These are phyloP conservation scores for Drosophila pegasa DNA, from an alignment of 2,888 invertebrate genomes.

Conservation along the genomic window DNA sequence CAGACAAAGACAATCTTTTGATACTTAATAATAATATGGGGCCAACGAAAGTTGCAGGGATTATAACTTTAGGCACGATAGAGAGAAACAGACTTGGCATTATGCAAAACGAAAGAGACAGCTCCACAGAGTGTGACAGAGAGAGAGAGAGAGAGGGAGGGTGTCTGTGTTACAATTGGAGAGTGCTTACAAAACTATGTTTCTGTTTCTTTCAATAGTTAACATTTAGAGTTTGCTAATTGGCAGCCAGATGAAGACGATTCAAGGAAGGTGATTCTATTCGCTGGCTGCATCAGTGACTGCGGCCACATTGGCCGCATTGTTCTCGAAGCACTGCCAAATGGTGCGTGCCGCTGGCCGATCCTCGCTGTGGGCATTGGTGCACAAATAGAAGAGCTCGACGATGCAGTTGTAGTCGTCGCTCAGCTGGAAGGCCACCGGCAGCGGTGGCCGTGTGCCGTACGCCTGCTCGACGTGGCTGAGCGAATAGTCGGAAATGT, in stretches of 20 bases:
- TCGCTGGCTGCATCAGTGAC: conserved; percentile 21
- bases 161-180: not conserved
- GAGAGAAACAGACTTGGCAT: not conserved
- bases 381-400: conserved; percentile 90
- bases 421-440: conserved; percentile 87
- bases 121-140: not conserved
- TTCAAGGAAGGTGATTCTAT: conserved; percentile 1
- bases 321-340: conserved; percentile 67
- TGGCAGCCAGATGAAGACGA: not conserved
- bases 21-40: too few relatives aligned
- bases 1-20: too few relatives aligned
- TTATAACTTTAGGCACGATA: too few relatives aligned
- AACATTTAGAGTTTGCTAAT: conserved; percentile 8
- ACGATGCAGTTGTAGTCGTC: conserved; percentile 88
- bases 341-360: conserved; percentile 88
- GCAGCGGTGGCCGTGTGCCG: conserved; percentile 90
- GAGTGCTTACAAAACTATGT: conserved; percentile 5
- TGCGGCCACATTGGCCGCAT: conserved; percentile 40
- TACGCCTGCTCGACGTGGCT: conserved; percentile 58
- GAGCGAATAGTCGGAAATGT: conserved; percentile 41
- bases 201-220: conserved; percentile 7
- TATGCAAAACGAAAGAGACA: not conserved
- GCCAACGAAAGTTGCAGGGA: too few relatives aligned
- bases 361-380: conserved; percentile 86
- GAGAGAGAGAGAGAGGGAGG: too few relatives aligned